Percentiles rank a stretch among this genome's conserved stretches.
Conservation (phyloP, 2,113 vertebrate genomes). For the Fulmarus glacialis region DNA sequence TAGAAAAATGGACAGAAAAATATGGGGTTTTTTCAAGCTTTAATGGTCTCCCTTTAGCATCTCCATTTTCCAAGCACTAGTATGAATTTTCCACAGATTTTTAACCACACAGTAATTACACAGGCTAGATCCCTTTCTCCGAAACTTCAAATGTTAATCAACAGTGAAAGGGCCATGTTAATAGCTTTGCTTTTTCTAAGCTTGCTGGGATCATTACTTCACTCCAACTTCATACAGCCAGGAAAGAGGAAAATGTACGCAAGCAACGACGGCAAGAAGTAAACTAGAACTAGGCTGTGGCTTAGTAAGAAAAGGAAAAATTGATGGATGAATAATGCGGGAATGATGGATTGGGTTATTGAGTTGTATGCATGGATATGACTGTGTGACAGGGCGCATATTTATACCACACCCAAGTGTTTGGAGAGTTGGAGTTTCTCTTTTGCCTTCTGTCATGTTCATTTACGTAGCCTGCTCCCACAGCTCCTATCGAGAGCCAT, state of each 20-base stretch:
- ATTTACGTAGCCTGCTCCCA: not conserved
- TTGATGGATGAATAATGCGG: not conserved
- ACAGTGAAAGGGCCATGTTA: not conserved
- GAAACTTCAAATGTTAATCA: not conserved
- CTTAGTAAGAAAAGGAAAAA: not conserved
- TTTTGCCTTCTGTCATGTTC: not conserved
- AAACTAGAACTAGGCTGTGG: not conserved
- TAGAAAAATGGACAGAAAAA: not conserved
- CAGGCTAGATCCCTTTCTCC: not conserved
- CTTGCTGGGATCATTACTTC: not conserved
- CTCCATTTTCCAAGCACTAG: not conserved
- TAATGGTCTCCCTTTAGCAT: not conserved
- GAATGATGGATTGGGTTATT: not conserved
- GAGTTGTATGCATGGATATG: not conserved
- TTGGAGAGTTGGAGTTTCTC: not conserved
- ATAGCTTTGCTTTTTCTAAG: not conserved
- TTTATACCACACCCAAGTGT: not conserved
- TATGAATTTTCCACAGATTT: not conserved
- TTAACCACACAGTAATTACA: not conserved
- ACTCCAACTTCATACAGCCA: not conserved
- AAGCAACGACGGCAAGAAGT: not conserved
- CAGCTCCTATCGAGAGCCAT: fast-evolving
- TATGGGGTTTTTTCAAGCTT: not conserved
- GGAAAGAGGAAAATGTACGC: not conserved
- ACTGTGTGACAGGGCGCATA: not conserved